Evolutionary conservation across 2,888 invertebrate species (phyloP).

Genomic region (Sepioteuthis lessoniana): DNA sequence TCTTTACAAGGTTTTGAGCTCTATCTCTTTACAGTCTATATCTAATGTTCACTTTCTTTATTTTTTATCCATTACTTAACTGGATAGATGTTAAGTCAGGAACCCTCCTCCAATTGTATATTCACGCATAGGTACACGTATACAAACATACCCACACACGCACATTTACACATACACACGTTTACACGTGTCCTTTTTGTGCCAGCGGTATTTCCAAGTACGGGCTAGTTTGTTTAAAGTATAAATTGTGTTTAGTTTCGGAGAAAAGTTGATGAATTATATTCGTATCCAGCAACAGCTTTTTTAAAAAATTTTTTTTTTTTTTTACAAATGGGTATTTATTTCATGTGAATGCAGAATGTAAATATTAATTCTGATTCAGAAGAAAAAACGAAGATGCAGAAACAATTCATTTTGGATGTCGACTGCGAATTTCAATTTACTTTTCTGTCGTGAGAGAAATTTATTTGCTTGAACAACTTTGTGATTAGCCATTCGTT

Average conservation of each 20-base stretch:
- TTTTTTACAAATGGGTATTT: background rate
- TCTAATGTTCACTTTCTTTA: no score
- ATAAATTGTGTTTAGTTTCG: slow-evolving; percentile 33
- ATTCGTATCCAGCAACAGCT: background rate
- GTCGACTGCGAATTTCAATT: background rate
- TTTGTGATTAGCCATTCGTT: no score
- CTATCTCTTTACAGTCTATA: no score
- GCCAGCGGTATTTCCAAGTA: background rate
- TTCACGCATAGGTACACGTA: background rate
- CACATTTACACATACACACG: background rate
- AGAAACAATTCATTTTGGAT: background rate
- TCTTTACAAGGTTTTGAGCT: no score
- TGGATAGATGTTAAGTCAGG: background rate
- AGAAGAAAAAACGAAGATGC: background rate
- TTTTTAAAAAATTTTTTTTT: no score
- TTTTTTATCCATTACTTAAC: background rate
- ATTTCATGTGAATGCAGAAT: background rate
- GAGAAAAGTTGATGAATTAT: background rate
- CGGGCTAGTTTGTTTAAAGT: background rate
- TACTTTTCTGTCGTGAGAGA: no score
- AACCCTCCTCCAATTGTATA: background rate
- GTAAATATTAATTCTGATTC: background rate
- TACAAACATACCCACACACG: background rate
- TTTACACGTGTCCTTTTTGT: background rate
- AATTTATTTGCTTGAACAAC: no score